phyloP scores from a whole-genome alignment of 1,140 invertebrate genomes.

The Anthonomus grandis region DNA sequence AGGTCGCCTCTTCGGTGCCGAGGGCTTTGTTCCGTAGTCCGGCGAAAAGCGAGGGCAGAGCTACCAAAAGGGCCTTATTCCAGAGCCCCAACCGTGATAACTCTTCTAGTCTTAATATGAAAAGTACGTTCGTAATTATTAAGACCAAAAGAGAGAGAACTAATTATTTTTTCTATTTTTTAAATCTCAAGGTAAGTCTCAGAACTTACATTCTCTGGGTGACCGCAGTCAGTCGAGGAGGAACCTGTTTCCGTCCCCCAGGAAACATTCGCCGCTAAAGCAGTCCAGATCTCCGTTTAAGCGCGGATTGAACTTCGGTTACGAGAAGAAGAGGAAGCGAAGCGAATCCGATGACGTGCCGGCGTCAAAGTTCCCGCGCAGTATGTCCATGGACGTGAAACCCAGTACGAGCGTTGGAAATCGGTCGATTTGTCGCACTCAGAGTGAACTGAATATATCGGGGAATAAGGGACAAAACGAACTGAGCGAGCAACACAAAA shows the following conservation, averaged over 20 bases:
- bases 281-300: slow-evolving; percentile 31
- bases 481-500: slow-evolving; percentile 60
- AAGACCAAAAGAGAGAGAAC: neutral
- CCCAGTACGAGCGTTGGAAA: neutral
- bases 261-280: slow-evolving; percentile 46
- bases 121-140: too few species aligned
- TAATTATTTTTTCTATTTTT: neutral
- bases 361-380: slow-evolving; percentile 45
- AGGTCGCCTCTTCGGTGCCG: slow-evolving; percentile 46
- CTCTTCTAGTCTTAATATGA: slow-evolving; percentile 34
- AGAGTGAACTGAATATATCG: slow-evolving; percentile 35
- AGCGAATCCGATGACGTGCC: slow-evolving; percentile 53
- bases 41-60: slow-evolving; percentile 1
- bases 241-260: slow-evolving; percentile 57
- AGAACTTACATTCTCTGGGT: neutral
- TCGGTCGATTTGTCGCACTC: slow-evolving; percentile 16
- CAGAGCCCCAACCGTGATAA: slow-evolving; percentile 56
- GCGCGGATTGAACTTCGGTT: slow-evolving; percentile 10
- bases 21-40: slow-evolving; percentile 48
- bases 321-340: slow-evolving; percentile 50
- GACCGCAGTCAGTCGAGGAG: slow-evolving; percentile 51
- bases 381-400: slow-evolving; percentile 50
- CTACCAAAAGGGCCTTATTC: slow-evolving; percentile 49
- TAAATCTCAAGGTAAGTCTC: slow-evolving; percentile 25
- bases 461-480: slow-evolving; percentile 41